phyloP scores from a whole-genome alignment of 2,888 invertebrate genomes.

The Iphiclides podalirius region DNA sequence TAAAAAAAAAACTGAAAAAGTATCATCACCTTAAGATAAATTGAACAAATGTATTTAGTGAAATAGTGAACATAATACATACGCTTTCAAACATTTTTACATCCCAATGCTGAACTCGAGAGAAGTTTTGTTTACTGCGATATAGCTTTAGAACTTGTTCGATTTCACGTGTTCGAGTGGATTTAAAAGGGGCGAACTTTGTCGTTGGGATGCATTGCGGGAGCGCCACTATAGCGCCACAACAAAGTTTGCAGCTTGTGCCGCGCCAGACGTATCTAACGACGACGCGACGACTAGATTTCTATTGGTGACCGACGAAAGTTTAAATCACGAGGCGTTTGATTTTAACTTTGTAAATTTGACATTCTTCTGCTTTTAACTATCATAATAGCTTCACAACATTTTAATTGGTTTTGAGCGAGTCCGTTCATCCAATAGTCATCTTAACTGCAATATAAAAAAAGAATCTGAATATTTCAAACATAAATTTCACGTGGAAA shows the following conservation, averaged over 20 bases:
- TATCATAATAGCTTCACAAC: neutral
- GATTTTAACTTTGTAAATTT: neutral
- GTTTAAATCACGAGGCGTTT: no score
- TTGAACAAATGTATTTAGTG: no score
- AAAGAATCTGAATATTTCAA: no score
- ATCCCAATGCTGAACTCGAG: neutral
- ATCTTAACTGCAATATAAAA: no score
- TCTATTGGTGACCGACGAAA: neutral
- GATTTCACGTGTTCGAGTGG: conserved; percentile 12
- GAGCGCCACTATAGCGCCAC: no score
- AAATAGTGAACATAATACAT: no score
- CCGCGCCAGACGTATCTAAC: neutral
- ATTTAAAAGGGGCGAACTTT: conserved; percentile 16
- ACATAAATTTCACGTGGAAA: no score
- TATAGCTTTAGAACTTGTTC: conserved; percentile 16
- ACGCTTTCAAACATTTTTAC: no score
- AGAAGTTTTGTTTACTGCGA: conserved; percentile 14
- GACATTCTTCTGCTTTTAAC: neutral
- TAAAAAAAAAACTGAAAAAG: no score
- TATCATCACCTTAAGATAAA: no score
- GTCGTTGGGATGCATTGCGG: conserved; percentile 3
- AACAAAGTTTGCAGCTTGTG: conserved; percentile 8
- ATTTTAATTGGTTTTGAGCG: no score
- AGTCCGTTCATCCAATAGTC: no score
- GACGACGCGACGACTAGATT: neutral